A percentile compares a stretch with the other conserved stretches of the same genome.
Evolutionary conservation across 2,113 vertebrate genomes (phyloP).

Genomic region (Chloropsis hardwickii): DNA sequence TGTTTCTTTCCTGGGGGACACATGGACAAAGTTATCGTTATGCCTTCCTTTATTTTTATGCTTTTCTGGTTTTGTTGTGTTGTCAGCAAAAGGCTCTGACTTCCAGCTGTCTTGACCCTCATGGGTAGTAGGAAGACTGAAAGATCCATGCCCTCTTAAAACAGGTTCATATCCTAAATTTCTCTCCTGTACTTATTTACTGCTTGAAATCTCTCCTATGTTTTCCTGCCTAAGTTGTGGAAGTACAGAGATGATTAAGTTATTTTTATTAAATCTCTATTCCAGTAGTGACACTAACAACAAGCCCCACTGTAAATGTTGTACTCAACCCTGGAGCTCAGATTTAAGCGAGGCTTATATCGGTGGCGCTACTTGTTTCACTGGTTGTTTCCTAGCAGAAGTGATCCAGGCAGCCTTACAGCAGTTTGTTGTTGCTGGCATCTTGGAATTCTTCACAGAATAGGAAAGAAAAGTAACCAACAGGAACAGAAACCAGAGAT

Average conservation of each 20-base stretch:
- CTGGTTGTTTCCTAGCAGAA: neutral
- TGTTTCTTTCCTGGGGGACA: neutral
- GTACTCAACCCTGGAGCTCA: neutral
- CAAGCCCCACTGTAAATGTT: neutral
- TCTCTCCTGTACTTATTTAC: neutral
- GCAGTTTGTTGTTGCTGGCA: neutral
- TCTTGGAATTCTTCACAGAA: neutral
- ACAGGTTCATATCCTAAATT: neutral
- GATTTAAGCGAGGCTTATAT: neutral
- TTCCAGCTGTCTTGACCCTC: neutral
- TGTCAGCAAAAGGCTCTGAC: neutral
- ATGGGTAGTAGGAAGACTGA: neutral
- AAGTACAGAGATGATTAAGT: neutral
- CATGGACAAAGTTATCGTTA: neutral
- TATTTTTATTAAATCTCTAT: neutral
- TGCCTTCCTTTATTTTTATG: neutral
- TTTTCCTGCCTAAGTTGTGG: neutral
- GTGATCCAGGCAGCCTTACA: neutral
- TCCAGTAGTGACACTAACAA: neutral
- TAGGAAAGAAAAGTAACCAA: neutral
- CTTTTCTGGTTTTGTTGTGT: neutral
- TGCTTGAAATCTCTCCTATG: rapidly evolving
- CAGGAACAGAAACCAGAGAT: neutral
- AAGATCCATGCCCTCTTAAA: neutral
- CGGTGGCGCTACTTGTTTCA: neutral